Evolutionary conservation across 2,113 vertebrate genomes (phyloP).

Genomic region (Carassius carassius): DNA sequence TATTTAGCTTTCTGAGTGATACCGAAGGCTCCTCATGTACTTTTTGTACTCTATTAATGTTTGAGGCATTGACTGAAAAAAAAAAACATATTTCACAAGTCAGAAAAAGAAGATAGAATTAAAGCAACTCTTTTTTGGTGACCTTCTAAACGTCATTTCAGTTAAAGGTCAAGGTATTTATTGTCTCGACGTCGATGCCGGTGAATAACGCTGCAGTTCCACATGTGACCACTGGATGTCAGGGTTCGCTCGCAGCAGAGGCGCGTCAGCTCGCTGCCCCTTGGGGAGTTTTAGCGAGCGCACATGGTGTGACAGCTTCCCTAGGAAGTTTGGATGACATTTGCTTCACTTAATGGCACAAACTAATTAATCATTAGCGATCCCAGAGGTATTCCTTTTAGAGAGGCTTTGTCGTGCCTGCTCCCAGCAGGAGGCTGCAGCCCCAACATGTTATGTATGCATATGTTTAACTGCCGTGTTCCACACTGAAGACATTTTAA

Average conservation of each 20-base stretch:
- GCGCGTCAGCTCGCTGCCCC: slow-evolving; percentile 59
- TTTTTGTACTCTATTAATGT: not conserved
- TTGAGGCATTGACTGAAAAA: not conserved
- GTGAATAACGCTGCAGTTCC: slow-evolving; percentile 45
- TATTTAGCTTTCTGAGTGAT: not conserved
- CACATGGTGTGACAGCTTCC: slow-evolving; percentile 84
- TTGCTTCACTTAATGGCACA: slow-evolving; percentile 97
- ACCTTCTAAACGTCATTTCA: not conserved
- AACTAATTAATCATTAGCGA: slow-evolving; percentile 99
- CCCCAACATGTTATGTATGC: slow-evolving; percentile 84
- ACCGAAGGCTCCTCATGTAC: not conserved
- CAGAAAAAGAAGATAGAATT: not conserved
- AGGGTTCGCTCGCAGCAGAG: slow-evolving; percentile 77
- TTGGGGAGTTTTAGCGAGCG: slow-evolving; percentile 72
- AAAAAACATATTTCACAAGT: not conserved
- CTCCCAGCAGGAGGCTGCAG: slow-evolving; percentile 85
- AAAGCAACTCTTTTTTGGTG: not conserved
- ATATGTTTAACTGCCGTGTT: slow-evolving; percentile 78
- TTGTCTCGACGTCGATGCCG: too few relatives aligned
- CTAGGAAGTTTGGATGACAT: slow-evolving; percentile 92
- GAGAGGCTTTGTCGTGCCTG: slow-evolving; percentile 87
- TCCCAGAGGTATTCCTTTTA: slow-evolving; percentile 90
- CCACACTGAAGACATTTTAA: slow-evolving; percentile 73
- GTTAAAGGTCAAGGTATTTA: not conserved
- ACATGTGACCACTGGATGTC: slow-evolving; percentile 86